Conservation (phyloP, 2,888 invertebrate genomes). For the Rhingia rostrata region DNA sequence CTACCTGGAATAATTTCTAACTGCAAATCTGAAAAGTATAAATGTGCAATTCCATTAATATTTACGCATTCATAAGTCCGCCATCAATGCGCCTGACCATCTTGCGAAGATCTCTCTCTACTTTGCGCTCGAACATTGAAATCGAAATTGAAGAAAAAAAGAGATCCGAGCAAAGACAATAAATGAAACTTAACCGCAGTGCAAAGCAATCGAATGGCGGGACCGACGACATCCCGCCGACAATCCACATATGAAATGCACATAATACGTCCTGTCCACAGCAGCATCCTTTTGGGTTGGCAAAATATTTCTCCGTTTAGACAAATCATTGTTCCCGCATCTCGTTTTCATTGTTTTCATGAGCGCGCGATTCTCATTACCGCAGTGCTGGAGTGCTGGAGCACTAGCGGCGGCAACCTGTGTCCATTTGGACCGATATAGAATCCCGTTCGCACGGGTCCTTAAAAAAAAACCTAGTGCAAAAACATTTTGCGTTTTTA, state of each 20-base stretch:
- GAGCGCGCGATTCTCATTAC: constrained; percentile 71
- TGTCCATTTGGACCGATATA: constrained; percentile 23
- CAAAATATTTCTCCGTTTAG: constrained; percentile 69
- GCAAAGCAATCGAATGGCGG: constrained; percentile 73
- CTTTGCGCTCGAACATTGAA: constrained; percentile 14
- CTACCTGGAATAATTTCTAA: not conserved
- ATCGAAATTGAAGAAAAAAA: constrained; percentile 40
- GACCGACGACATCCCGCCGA: constrained; percentile 65
- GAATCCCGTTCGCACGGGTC: constrained; percentile 54
- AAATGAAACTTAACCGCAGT: constrained; percentile 74
- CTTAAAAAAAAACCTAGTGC: constrained; percentile 31
- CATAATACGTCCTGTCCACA: constrained; percentile 34
- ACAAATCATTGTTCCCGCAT: constrained; percentile 73
- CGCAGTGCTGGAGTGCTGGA: constrained; percentile 19
- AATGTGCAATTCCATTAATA: constrained; percentile 43
- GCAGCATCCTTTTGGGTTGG: constrained; percentile 28
- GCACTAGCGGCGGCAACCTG: constrained; percentile 24
- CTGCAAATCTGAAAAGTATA: constrained; percentile 31
- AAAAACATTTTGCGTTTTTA: not conserved
- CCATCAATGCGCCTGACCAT: constrained; percentile 20
- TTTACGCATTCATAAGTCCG: constrained; percentile 64
- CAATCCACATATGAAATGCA: constrained; percentile 67
- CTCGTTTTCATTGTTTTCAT: constrained; percentile 66
- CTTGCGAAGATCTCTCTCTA: constrained; percentile 4
- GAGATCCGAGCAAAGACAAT: constrained; percentile 34